Evolutionary conservation across 2,797 vertebrate species (phyloP), one percentile per base, ranked within the genome.

Genomic region (Diglossa cyanea): DNA sequence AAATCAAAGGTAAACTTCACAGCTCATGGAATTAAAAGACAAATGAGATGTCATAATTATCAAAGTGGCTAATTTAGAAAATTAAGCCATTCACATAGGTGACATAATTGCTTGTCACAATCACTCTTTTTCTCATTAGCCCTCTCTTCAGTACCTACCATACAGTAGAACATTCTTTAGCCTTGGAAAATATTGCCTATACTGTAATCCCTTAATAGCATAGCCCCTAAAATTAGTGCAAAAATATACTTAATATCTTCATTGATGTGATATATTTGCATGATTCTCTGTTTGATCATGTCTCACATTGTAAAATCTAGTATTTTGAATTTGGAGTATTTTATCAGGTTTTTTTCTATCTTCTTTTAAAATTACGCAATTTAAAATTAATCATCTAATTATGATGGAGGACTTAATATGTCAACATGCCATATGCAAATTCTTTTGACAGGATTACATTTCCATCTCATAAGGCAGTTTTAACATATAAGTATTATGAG

Each of bases 41-140:
- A 98, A 98, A 98, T 98, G 98, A 98, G 98, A 98, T 98, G 98
- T 98, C 98, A 98, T 98, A 98, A 98, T 98, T 98, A 98, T 98
- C 98, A 98, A 98, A 98, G 98, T 98, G 97, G 97, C 98, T 98
- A 98, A 98, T 98, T 98, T 98, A 98, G 97, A 98, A 98, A 98
- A 98, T 98, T 98, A 98, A 98, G 97, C 98, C 94, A 97, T 98
- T 98, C 98, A 98, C 97, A 97, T 97, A 98, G 98, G 98, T 98
- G 98, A 98, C 98, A 98, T 98, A 98, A 98, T 98, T 98, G 98
- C 98, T 97, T 98, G 98, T 98, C 98, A 98, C 97, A 98, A 98
- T 98, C 98, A 98, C 95, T 98, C 97, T 98, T 98, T 98, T 98
- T 98, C 98, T 98, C 98, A 98, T 98, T 98, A 98, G 97, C 91